Evolutionary conservation across 2,888 invertebrate genomes (phyloP).

Genomic region (Erpobdella octoculata): DNA sequence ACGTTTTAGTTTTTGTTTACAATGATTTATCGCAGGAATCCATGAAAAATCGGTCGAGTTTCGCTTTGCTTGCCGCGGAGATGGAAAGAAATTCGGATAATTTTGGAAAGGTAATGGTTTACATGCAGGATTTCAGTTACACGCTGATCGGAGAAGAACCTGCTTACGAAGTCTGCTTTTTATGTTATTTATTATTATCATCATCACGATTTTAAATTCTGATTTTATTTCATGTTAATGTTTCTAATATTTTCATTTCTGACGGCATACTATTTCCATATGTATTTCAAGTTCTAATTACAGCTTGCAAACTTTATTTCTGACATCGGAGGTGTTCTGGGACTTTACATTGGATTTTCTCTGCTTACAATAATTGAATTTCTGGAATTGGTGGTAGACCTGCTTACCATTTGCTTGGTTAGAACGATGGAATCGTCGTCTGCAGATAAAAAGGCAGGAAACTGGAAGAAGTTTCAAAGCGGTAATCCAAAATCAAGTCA

Average conservation of each 20-base stretch:
- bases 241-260: too few species aligned
- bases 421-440: too few species aligned
- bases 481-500: too few species aligned
- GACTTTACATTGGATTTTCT: constrained; percentile 50
- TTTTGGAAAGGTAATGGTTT: constrained; percentile 12
- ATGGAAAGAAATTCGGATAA: background rate
- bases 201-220: too few species aligned
- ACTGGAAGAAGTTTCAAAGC: too few species aligned
- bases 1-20: too few species aligned
- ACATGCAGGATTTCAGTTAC: constrained; percentile 22
- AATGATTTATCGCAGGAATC: background rate
- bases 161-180: constrained; percentile 15
- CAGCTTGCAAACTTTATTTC: constrained; percentile 43
- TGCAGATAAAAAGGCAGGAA: too few species aligned
- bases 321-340: constrained; percentile 51
- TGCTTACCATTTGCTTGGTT: too few species aligned
- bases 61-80: background rate
- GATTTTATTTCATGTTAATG: too few species aligned
- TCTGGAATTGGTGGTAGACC: constrained; percentile 41
- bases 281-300: too few species aligned
- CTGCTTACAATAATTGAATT: constrained; percentile 50
- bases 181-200: too few species aligned
- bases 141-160: constrained; percentile 1
- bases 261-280: too few species aligned
- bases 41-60: background rate